Evolutionary conservation across 2,797 vertebrate genomes (phyloP), one percentile per base, ranked within the genome.

Genomic region (Acipenser transmontanus): DNA sequence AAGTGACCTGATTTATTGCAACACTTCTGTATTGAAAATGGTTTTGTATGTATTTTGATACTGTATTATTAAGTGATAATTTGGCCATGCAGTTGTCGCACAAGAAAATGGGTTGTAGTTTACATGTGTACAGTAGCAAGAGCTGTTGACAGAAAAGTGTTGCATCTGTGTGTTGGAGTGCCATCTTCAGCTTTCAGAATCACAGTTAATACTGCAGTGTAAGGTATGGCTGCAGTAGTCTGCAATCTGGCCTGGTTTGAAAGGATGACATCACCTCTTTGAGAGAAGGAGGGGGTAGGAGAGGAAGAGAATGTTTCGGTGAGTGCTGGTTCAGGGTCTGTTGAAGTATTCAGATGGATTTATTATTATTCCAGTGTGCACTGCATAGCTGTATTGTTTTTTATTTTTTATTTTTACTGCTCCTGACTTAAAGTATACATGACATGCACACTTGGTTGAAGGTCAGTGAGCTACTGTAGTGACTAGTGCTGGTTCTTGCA

Each of bases 261-360:
- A 72, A 47, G 66, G 84, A 73, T 89, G 87, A 90, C 80, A 74
- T 90, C 87, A 90, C 62, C 80, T 10, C 52, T 65, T 49, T 60
- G 34, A 59, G 20, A 72, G 9, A 73, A 48, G 57, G 13, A 17
- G 10, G 13, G 13, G 9, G 49, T 34, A 11, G 65, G 62, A 57
- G 68, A 74, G 76, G 64, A 71, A 47, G 72, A 64, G 52, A 59
- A 60, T 7, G 50, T 47, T n/a, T 47, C 34, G 61, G 64, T 12
- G 69, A 48, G 73, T 69, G 69, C 70, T 70, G 65, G 68, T 76
- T 74, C 67, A 61, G 74, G 61, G 73, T 68, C 10, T 70, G 77
- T 70, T 3, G 70, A 54, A n/a, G 70, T 50, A 65, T 0, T 69
- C 1, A 66, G 76, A 62, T 34, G 9, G 7, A 8, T 59, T 50